These are phyloP conservation scores for Orientallactaga sibirica DNA, from an alignment of 2,797 vertebrate species.

Conservation along the genomic window DNA sequence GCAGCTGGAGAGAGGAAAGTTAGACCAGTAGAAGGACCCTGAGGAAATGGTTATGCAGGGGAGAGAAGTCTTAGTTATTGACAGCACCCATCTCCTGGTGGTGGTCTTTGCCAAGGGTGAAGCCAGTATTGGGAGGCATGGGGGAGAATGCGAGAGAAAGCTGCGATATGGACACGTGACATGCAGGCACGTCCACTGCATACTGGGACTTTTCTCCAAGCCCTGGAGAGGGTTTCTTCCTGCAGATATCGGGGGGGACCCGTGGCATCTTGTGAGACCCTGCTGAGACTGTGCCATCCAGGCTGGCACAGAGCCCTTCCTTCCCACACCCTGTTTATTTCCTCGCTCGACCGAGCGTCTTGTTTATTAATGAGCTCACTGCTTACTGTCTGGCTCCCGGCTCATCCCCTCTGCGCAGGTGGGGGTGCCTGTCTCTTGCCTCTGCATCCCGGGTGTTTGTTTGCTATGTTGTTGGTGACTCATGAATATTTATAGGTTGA, in stretches of 20 bases:
- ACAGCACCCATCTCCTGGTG: rapidly evolving
- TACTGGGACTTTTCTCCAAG: background rate
- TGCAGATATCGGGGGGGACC: background rate
- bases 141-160: background rate
- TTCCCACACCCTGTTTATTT: background rate
- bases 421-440: background rate
- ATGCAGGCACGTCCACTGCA: rapidly evolving
- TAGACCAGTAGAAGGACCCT: background rate
- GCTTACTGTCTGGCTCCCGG: background rate
- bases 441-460: background rate
- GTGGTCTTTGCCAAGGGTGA: rapidly evolving
- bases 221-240: background rate
- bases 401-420: background rate
- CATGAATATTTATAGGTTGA: background rate
- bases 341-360: background rate
- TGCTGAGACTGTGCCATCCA: rapidly evolving
- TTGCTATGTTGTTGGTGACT: background rate
- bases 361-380: background rate
- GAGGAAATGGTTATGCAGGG: rapidly evolving
- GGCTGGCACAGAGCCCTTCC: background rate
- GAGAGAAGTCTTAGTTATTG: rapidly evolving
- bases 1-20: background rate
- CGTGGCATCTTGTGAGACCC: background rate
- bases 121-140: background rate
- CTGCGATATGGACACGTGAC: rapidly evolving